Evolutionary conservation across 1,140 invertebrate species (phyloP).

Genomic region (Scaptomyza pallida): DNA sequence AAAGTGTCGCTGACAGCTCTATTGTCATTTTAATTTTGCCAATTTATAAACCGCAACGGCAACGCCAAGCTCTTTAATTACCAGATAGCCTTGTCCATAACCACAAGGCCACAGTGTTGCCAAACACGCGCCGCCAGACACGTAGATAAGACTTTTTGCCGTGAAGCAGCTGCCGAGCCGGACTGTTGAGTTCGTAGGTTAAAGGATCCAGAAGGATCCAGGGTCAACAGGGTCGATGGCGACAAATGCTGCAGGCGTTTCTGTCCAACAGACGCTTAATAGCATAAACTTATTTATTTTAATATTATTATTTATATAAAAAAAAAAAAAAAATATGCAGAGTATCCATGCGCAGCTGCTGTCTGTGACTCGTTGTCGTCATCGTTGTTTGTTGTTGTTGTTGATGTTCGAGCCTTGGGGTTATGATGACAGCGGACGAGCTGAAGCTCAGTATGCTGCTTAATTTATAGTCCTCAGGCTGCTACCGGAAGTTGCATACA

Average conservation of each 20-base stretch:
- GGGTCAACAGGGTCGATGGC: slow-evolving; percentile 22
- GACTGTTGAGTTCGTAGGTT: not conserved
- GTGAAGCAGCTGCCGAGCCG: slow-evolving; percentile 12
- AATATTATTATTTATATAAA: slow-evolving; percentile 79
- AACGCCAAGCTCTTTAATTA: slow-evolving; percentile 68
- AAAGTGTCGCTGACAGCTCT: slow-evolving; percentile 74
- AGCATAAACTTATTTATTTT: slow-evolving; percentile 78
- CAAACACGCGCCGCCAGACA: slow-evolving; percentile 48
- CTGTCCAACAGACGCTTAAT: slow-evolving; percentile 64
- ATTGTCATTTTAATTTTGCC: slow-evolving; percentile 75
- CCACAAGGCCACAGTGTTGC: slow-evolving; percentile 47
- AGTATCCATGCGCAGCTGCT: slow-evolving; percentile 18
- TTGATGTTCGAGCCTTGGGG: slow-evolving; percentile 30
- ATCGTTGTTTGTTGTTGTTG: slow-evolving; percentile 2
- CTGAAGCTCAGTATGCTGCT: slow-evolving; percentile 41
- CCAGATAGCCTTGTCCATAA: slow-evolving; percentile 33
- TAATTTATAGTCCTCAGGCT: slow-evolving; percentile 69
- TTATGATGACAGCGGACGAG: slow-evolving; percentile 56
- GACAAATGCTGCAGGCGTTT: slow-evolving; percentile 56
- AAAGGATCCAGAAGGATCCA: slow-evolving; percentile 2
- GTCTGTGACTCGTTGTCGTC: slow-evolving; percentile 6
- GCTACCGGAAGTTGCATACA: slow-evolving; percentile 69
- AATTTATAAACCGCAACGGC: slow-evolving; percentile 73
- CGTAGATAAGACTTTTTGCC: slow-evolving; percentile 56
- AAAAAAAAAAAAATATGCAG: slow-evolving; percentile 73